Percentiles rank a stretch among this genome's conserved stretches.
Conservation (phyloP, 2,888 invertebrate genomes). For the Drosophila maculinotata region DNA sequence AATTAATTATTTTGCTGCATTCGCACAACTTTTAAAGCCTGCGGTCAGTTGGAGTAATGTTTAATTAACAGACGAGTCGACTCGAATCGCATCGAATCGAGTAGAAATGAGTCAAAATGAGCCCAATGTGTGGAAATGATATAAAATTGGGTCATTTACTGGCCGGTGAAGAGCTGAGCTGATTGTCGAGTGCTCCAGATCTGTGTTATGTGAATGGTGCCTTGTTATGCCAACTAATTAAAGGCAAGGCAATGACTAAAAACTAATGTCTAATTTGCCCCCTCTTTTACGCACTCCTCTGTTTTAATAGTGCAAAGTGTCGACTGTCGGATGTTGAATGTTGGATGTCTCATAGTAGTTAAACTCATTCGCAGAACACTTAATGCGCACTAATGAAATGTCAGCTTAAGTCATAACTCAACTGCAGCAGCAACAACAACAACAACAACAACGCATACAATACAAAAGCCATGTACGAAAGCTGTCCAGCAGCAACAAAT, state of each 20-base stretch:
- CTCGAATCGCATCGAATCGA: neutral
- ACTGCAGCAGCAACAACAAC: conserved; percentile 54
- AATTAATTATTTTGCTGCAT: conserved; percentile 57
- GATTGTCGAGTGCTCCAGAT: conserved; percentile 20
- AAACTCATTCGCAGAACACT: conserved; percentile 78
- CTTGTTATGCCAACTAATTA: conserved; percentile 65
- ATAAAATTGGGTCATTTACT: conserved; percentile 62
- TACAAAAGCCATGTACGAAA: conserved; percentile 25
- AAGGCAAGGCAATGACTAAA: conserved; percentile 47
- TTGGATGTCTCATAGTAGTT: conserved; percentile 51
- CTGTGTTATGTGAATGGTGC: conserved; percentile 50
- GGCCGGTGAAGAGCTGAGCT: conserved; percentile 29
- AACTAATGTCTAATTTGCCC: conserved; percentile 17
- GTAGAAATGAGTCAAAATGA: conserved; percentile 1
- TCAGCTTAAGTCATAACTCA: conserved; percentile 84
- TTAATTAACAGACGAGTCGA: conserved; percentile 62
- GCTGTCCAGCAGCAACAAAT: conserved; percentile 23
- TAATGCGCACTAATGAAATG: conserved; percentile 83
- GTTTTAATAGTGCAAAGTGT: conserved; percentile 23
- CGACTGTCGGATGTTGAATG: conserved; percentile 12
- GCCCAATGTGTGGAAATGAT: conserved; percentile 35
- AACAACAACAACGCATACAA: conserved; percentile 10
- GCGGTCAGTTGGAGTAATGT: conserved; percentile 65
- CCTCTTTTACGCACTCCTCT: neutral
- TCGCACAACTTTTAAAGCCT: conserved; percentile 56